Evolutionary conservation across 1,140 invertebrate species (phyloP), one percentile per base, ranked within the genome.

Genomic region (Drosophila ohnishii): DNA sequence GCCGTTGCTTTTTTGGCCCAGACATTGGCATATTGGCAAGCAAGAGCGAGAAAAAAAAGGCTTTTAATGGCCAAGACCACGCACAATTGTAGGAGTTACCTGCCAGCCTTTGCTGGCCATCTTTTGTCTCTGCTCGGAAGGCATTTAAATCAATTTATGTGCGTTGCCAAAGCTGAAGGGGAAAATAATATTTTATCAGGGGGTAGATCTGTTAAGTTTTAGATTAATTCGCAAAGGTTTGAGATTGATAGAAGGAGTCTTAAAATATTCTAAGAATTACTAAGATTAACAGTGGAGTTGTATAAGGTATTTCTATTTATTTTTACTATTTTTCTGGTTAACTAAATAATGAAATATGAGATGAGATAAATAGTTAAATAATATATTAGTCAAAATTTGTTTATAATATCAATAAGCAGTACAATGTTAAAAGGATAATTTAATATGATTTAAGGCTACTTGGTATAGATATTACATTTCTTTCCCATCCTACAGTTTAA

Each of bases 31-130:
- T 44, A 74, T 37, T 65, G 55, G 62, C 45, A 63, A 75, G 56
- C 28, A 3, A 32, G 28, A 25, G n/a, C 5, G 13, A 37, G 11
- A 19, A 79, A 34, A 19, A 19, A 59, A 56, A 42, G 48, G 32
- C 61, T 62, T 73, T 75, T 60, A 72, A 76, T 84, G 62, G 45
- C 62, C 37, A 77, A 78, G 55, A 75, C 69, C 80, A 75, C 79
- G 79, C 80, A 81, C 75, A 83, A 77, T 78, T 85, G 81, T 85
- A 80, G 82, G 78, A 66, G 81, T 79, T 60, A 48, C 37, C 51
- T 34, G 11, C 39, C 51, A 37, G 51, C 34, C 51, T 25, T 25
- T 53, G 32, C 32, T n/a, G 32, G 51, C 19, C 13, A 39, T 37
- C 37, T 48, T 66, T 72, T 66, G 48, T 48, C 57, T 37, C 35